A percentile compares a stretch with the other conserved stretches of the same genome.
Evolutionary conservation across 2,888 invertebrate genomes (phyloP).

Genomic region (Spicauda simplicius): DNA sequence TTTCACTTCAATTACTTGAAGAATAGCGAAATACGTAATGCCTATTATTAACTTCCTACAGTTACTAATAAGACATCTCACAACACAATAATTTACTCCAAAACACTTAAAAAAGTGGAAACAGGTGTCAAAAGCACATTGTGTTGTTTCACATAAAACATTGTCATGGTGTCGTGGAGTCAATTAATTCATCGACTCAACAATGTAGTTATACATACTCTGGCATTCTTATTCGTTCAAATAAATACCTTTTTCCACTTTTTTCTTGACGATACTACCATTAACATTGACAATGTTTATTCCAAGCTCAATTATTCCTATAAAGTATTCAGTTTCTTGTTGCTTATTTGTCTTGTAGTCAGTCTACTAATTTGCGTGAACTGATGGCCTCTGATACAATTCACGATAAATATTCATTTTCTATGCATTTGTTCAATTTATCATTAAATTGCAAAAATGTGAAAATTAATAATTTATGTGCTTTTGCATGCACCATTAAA

Average conservation of each 20-base stretch:
- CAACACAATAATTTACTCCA: neutral
- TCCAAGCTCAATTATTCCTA: neutral
- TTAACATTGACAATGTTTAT: neutral
- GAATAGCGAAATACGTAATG: too few relatives aligned
- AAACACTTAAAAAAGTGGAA: neutral
- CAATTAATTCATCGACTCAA: slow-evolving; percentile 15
- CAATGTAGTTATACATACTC: neutral
- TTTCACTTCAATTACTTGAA: too few relatives aligned
- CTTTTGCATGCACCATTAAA: neutral
- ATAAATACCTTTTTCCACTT: neutral
- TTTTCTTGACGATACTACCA: neutral
- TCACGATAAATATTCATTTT: neutral
- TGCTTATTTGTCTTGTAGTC: neutral
- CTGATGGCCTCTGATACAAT: neutral
- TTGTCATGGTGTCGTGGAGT: slow-evolving; percentile 4
- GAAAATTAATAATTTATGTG: neutral
- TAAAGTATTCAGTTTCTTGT: neutral
- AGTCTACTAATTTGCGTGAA: neutral
- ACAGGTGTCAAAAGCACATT: neutral
- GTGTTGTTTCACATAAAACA: neutral
- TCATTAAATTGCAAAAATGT: neutral
- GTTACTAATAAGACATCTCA: too few relatives aligned
- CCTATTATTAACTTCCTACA: too few relatives aligned
- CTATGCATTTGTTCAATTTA: neutral
- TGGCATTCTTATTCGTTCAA: neutral